phyloP scores from a whole-genome alignment of 2,888 invertebrate genomes.

The Acrobasis consociella region DNA sequence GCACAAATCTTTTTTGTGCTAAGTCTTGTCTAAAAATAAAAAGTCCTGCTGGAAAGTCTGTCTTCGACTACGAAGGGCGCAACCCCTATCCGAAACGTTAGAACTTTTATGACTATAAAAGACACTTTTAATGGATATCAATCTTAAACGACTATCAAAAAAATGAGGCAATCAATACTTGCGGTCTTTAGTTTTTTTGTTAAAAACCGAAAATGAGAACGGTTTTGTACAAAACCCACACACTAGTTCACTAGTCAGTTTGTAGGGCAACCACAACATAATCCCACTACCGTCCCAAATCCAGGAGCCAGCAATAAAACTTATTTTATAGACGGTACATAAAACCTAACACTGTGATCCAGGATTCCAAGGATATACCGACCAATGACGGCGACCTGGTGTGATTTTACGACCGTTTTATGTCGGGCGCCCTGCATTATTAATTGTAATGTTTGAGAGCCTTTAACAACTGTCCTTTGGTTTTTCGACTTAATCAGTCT shows the following conservation, averaged over 20 bases:
- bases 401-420: constrained; percentile 9
- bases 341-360: constrained; percentile 2
- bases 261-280: not conserved
- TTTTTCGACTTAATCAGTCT: not conserved
- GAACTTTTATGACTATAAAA: too few species aligned
- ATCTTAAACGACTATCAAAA: too few species aligned
- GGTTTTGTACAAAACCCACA: not conserved
- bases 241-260: not conserved
- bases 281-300: not conserved
- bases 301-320: constrained; percentile 4
- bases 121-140: too few species aligned
- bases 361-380: not conserved
- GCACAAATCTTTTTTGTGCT: too few species aligned
- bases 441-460: constrained; percentile 2
- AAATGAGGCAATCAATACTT: too few species aligned
- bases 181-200: too few species aligned
- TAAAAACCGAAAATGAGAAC: not conserved
- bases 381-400: not conserved
- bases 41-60: too few species aligned
- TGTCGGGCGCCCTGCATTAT: constrained; percentile 1
- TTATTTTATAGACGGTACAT: constrained; percentile 6
- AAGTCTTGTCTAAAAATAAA: too few species aligned
- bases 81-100: too few species aligned
- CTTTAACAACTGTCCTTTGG: not conserved
- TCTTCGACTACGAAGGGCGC: too few species aligned